Evolutionary conservation across 2,113 vertebrate species (phyloP).

Genomic region (Myotis davidii): DNA sequence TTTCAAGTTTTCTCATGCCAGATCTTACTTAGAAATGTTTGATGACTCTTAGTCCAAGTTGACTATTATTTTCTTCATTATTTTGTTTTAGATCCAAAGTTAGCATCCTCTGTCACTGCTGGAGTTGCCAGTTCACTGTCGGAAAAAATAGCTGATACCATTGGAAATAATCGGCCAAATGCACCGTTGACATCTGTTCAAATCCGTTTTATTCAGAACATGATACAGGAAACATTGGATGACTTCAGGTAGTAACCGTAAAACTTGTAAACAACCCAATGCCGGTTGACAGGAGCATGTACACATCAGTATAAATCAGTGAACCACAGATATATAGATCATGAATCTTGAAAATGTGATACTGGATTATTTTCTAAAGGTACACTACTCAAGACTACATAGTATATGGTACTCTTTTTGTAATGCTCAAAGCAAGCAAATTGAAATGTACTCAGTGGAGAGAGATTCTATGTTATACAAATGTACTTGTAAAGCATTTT

Average conservation of each 20-base stretch:
- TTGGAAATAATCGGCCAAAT: slow-evolving; percentile 86
- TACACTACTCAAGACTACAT: background rate
- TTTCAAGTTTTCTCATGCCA: slow-evolving; percentile 48
- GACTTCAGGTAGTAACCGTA: slow-evolving; percentile 91
- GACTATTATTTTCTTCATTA: slow-evolving; percentile 56
- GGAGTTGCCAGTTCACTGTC: slow-evolving; percentile 89
- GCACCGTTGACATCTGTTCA: slow-evolving; percentile 93
- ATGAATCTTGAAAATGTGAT: background rate
- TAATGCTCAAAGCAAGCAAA: background rate
- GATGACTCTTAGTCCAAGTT: slow-evolving; percentile 53
- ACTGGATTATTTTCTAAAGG: background rate
- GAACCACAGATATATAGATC: background rate
- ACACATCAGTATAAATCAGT: background rate
- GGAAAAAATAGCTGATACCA: slow-evolving; percentile 90
- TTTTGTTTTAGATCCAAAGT: slow-evolving; percentile 83
- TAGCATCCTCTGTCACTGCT: slow-evolving; percentile 79
- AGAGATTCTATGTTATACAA: background rate
- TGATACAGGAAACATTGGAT: slow-evolving; percentile 97
- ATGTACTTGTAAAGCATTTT: background rate
- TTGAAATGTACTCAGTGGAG: background rate
- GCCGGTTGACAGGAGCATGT: background rate
- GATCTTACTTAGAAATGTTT: slow-evolving; percentile 65
- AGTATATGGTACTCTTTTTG: background rate
- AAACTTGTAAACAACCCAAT: background rate
- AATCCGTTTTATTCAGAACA: slow-evolving; percentile 95